phyloP scores from a whole-genome alignment of 2,113 vertebrate genomes.

The Arothron firmamentum region DNA sequence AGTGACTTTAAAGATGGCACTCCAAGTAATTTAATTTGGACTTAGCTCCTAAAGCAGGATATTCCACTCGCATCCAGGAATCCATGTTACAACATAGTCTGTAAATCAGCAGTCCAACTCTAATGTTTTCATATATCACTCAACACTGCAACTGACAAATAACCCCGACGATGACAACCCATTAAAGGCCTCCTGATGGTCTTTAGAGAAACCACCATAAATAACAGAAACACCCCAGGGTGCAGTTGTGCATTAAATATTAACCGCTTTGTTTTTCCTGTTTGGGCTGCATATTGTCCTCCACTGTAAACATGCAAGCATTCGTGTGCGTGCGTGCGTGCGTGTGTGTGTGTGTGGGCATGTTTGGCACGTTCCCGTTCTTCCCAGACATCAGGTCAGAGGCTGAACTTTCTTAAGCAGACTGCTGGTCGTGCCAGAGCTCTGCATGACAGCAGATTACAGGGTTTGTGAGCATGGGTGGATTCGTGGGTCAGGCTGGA shows the following conservation, averaged over 20 bases:
- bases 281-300: slow-evolving; percentile 31
- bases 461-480: slow-evolving; percentile 34
- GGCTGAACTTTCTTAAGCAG: slow-evolving; percentile 48
- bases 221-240: slow-evolving; percentile 26
- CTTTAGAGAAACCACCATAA: slow-evolving; percentile 23
- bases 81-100: slow-evolving; percentile 27
- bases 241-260: slow-evolving; percentile 28
- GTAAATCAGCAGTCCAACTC: slow-evolving; percentile 22
- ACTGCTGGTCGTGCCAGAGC: slow-evolving; percentile 50
- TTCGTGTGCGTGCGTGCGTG: slow-evolving; percentile 15
- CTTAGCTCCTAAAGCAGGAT: slow-evolving; percentile 17
- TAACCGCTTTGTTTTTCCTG: slow-evolving; percentile 4
- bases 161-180: slow-evolving; percentile 17
- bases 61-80: slow-evolving; percentile 27
- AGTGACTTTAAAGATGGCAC: slow-evolving; percentile 19
- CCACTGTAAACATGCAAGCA: slow-evolving; percentile 5
- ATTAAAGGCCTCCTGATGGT: slow-evolving; percentile 38
- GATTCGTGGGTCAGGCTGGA: too few species aligned
- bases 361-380: slow-evolving; percentile 14
- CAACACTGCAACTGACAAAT: slow-evolving; percentile 34
- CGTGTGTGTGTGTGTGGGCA: slow-evolving; percentile 20
- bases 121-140: slow-evolving; percentile 46
- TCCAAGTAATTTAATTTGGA: slow-evolving; percentile 33
- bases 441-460: slow-evolving; percentile 71
- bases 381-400: slow-evolving; percentile 25